Evolutionary conservation across 2,113 vertebrate genomes (phyloP).

Genomic region (Eubucco bourcierii): DNA sequence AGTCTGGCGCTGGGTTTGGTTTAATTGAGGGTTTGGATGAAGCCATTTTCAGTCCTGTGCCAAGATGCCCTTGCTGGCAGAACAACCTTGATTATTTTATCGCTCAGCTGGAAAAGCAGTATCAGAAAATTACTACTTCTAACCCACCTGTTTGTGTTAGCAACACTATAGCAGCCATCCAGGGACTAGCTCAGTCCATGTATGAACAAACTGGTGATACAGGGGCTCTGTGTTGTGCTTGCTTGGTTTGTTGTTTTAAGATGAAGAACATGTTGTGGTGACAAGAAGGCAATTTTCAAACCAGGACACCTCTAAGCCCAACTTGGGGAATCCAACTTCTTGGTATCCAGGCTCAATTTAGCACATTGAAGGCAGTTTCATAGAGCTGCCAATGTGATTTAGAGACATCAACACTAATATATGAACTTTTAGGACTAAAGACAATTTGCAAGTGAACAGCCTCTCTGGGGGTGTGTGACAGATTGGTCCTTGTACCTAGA

Average conservation of each 20-base stretch:
- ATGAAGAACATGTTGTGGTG: background rate
- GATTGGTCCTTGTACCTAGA: background rate
- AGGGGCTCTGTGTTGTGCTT: background rate
- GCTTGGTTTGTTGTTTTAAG: background rate
- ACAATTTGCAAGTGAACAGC: background rate
- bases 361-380: background rate
- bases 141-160: background rate
- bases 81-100: background rate
- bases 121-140: background rate
- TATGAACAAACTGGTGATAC: background rate
- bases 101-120: background rate
- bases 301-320: background rate
- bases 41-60: background rate
- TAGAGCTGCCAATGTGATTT: background rate
- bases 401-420: background rate
- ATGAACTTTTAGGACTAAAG: background rate
- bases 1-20: background rate
- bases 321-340: background rate
- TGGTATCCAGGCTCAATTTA: background rate
- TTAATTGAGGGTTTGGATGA: slow-evolving; percentile 12
- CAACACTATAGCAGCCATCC: background rate
- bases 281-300: background rate
- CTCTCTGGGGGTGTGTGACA: background rate
- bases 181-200: background rate
- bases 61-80: background rate